Evolutionary conservation across 1,140 invertebrate genomes (phyloP), one percentile per base, ranked within the genome.

Genomic region (Dendrolimus kikuchii): DNA sequence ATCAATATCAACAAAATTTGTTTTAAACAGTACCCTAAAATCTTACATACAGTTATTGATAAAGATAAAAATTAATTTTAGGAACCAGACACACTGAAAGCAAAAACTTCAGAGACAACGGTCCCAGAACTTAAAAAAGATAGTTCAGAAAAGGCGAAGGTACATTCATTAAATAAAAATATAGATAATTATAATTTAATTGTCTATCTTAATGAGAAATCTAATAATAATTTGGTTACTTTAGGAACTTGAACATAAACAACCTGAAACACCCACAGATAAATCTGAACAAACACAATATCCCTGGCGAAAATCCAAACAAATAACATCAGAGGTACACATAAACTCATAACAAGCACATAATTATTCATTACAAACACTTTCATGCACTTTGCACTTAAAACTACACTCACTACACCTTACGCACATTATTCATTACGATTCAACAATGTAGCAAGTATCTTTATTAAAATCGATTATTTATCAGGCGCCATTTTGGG

Each of bases 401-500:
- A 40, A 38, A 53, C 38, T 46, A 39, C 49, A 55, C 52, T 46
- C 41, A 46, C 41, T 41, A 40, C 23, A 55, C 45, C 37, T 4
- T 52, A 45, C 38, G 40, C 23, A 56, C 38, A 9, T 5, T 43
- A 38, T 48, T 2, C 39, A 52, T 42, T 5, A 56, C 6, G 41
- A 52, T 9, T 50, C 4, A 49, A 55, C 41, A 55, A 47, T 47
- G 10, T 47, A 9, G 4, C 8, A 39, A 38, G 43, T 43, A 43
- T 41, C 44, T 48, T 48, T 5, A 8, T 38, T 55, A 46, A 68
- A 40, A 47, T 55, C 40, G 49, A 50, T 38, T 53, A 47, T 62
- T 62, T 54, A 58, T 60, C 67, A 85, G 81, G 77, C 75, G 49
- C 71, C 77, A 39, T 67, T 57, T 46, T 45, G 77, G n/a, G 47